Base-by-base conservation (phyloP, 1,140 invertebrate species). In the Thaumatotibia leucotreta region DNA sequence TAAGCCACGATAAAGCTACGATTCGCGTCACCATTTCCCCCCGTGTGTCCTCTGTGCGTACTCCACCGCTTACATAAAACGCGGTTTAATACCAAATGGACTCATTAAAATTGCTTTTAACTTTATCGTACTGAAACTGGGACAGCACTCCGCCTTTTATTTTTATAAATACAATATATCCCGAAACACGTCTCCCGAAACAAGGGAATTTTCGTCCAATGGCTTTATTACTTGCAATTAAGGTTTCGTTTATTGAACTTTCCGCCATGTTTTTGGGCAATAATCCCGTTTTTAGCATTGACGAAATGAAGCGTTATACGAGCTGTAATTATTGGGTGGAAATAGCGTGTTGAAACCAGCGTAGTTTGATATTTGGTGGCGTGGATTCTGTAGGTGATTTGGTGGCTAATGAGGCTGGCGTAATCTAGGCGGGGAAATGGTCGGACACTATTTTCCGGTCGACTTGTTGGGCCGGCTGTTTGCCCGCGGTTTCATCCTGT, bases 101-200 rank as follows among this genome's bases (percentile, higher is more conserved):
- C 29, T 58, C n/a, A 58, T 58, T 31, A 58, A 58, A 58, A 58
- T 58, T 31, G 52, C 52, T 58, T 58, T 58, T 58, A 58, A 58
- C 52, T 58, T 31, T 58, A 58, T 58, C 29, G 52, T 58, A 27
- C 52, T 29, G 11, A n/a, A 58, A 58, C 24, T 31, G 24, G 52
- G 24, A 31, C 52, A 31, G 23, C 50, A 10, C 50, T n/a, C 50
- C 10, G 3, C 14, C 4, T 31, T 29, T 58, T 58, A 31, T 58
- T 58, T 58, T 58, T 24, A 58, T 58, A 58, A 58, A 58, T 17
- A 24, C 24, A 29, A 58, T 58, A 58, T 58, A 27, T 27, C 23
- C 52, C 52, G 27, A 17, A n/a, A 4, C 9, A 39, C 33, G 33
- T n/a, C 33, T 9, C 33, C 9, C 33, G 3, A 39, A 24, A 14